phyloP scores from a whole-genome alignment of 2,113 vertebrate genomes.

The Clarias gariepinus region DNA sequence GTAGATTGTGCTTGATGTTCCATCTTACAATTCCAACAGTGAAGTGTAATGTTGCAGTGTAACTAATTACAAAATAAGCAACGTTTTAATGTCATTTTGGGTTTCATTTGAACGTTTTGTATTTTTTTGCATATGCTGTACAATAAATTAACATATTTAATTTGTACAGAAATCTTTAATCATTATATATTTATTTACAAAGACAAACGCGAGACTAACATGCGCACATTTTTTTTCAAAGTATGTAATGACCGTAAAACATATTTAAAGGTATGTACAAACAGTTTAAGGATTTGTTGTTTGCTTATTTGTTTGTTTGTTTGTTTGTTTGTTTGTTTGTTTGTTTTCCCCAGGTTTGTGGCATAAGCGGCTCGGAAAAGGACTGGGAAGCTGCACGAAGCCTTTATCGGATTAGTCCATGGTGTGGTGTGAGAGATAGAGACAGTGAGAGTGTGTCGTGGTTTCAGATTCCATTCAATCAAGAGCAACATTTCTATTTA shows the following conservation, averaged over 20 bases:
- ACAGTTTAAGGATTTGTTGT: not conserved
- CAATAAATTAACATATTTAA: constrained; percentile 41
- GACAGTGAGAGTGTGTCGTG: constrained; percentile 46
- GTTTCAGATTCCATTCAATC: constrained; percentile 24
- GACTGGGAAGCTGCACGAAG: constrained; percentile 16
- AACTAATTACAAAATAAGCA: not conserved
- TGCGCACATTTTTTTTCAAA: not conserved
- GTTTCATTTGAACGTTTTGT: not conserved
- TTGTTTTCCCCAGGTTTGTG: not conserved
- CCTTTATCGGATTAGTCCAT: constrained; percentile 39
- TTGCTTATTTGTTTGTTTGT: too few species aligned
- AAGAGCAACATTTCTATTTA: not conserved
- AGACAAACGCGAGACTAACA: not conserved
- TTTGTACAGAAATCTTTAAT: constrained; percentile 32
- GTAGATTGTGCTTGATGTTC: not conserved
- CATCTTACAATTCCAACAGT: not conserved
- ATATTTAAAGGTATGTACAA: not conserved
- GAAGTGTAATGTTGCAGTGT: not conserved
- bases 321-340: too few species aligned
- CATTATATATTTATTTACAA: constrained; percentile 16
- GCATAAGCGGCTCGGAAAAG: not conserved
- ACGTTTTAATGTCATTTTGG: not conserved
- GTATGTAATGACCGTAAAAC: too few species aligned
- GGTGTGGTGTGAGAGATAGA: constrained; percentile 38
- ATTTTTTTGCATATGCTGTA: not conserved